A percentile compares a stretch with the other conserved stretches of the same genome.
These are phyloP conservation scores for Cetonia aurata DNA, from an alignment of 2,888 invertebrate species.

Conservation along the genomic window DNA sequence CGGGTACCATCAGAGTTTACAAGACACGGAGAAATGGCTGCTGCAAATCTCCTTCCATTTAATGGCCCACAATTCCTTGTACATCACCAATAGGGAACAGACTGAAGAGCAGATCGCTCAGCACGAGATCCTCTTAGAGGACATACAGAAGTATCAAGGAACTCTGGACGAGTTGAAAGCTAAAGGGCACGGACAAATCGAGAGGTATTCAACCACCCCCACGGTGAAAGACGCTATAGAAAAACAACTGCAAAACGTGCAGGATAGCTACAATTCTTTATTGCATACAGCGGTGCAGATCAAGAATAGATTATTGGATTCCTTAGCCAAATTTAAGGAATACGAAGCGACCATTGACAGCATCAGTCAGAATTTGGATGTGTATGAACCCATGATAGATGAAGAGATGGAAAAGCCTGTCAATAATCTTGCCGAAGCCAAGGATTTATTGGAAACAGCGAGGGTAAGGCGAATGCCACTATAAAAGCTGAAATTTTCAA, in stretches of 20 bases:
- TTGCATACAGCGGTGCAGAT: slow-evolving; percentile 92
- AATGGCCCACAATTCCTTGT: slow-evolving; percentile 95
- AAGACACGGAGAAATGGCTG: slow-evolving; percentile 96
- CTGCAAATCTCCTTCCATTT: slow-evolving; percentile 94
- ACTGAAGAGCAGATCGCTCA: slow-evolving; percentile 92
- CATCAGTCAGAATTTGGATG: slow-evolving; percentile 84
- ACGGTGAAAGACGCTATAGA: slow-evolving; percentile 83
- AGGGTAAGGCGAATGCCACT: slow-evolving; percentile 69
- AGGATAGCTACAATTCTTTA: slow-evolving; percentile 92
- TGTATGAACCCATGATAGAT: slow-evolving; percentile 81
- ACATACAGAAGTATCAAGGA: slow-evolving; percentile 86
- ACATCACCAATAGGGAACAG: slow-evolving; percentile 91
- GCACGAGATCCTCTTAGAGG: slow-evolving; percentile 80
- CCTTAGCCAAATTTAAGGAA: slow-evolving; percentile 91
- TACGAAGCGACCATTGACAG: slow-evolving; percentile 92
- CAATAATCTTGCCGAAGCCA: slow-evolving; percentile 80
- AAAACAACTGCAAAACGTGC: slow-evolving; percentile 89
- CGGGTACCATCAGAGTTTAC: slow-evolving; percentile 88
- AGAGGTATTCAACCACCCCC: slow-evolving; percentile 83
- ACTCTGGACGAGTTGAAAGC: slow-evolving; percentile 85
- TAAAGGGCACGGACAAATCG: slow-evolving; percentile 87
- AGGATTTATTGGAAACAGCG: slow-evolving; percentile 80
- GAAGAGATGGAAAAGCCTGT: slow-evolving; percentile 82
- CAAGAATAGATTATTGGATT: slow-evolving; percentile 87
- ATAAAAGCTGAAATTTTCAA: not conserved